These are phyloP conservation scores for Acanthurus tractus DNA, from an alignment of 2,797 vertebrate genomes.

Conservation along the genomic window DNA sequence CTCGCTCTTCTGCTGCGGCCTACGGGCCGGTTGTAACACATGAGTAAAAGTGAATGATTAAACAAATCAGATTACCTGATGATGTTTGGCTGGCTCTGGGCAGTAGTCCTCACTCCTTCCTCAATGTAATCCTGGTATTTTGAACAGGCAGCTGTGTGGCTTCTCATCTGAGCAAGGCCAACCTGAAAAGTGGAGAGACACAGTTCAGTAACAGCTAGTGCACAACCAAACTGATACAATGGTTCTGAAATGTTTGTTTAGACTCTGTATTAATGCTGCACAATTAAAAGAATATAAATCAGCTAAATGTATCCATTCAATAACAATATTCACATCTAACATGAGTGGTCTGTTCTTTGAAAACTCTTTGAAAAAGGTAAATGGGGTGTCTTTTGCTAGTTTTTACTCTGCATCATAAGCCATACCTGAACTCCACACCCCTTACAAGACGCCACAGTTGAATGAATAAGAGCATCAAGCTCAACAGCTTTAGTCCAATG, in stretches of 20 bases:
- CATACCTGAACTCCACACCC: constrained; percentile 93
- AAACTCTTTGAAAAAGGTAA: too few relatives aligned
- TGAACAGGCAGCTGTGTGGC: constrained; percentile 91
- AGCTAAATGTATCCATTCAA: background rate
- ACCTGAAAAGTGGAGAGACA: constrained; percentile 82
- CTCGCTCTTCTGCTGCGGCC: too few relatives aligned
- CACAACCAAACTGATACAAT: background rate
- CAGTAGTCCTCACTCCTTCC: constrained; percentile 93
- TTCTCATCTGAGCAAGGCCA: constrained; percentile 92
- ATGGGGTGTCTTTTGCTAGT: background rate
- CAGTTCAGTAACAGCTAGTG: background rate
- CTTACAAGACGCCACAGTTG: constrained; percentile 91
- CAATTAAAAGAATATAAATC: background rate
- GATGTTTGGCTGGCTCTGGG: constrained; percentile 89
- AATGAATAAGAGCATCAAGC: constrained; percentile 91
- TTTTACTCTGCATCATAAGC: background rate
- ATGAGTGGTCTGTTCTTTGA: too few relatives aligned
- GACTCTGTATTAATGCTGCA: background rate
- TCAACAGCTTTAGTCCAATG: constrained; percentile 89
- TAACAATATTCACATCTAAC: too few relatives aligned
- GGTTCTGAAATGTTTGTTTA: background rate
- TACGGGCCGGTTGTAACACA: too few relatives aligned
- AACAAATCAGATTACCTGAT: constrained; percentile 82
- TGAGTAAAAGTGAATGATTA: too few relatives aligned
- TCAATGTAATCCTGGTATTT: constrained; percentile 97